A percentile compares a stretch with the other conserved stretches of the same genome.
These are phyloP conservation scores for Buathra laborator DNA, from an alignment of 2,888 invertebrate species.

Conservation along the genomic window DNA sequence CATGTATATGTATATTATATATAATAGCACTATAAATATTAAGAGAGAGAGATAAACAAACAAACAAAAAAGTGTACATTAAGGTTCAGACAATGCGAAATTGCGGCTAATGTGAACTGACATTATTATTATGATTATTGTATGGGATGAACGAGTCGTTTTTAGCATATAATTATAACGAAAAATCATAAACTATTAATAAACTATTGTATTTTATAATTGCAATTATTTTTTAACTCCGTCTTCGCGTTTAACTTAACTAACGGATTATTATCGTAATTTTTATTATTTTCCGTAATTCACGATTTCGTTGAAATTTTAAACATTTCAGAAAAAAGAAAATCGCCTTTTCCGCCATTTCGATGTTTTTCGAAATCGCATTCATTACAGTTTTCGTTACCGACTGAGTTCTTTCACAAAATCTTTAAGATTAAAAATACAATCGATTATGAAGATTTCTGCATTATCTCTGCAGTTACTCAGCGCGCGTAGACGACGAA, in stretches of 20 bases:
- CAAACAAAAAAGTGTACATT: slow-evolving; percentile 71
- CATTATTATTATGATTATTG: slow-evolving; percentile 67
- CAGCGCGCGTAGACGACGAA: too few species aligned
- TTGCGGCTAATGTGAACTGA: slow-evolving; percentile 61
- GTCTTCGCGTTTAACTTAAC: neutral
- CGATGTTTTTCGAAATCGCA: too few species aligned
- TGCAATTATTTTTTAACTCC: slow-evolving; percentile 58
- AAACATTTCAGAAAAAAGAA: too few species aligned
- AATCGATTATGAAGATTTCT: too few species aligned
- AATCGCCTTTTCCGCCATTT: too few species aligned
- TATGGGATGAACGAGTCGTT: slow-evolving; percentile 68
- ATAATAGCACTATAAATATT: slow-evolving; percentile 64
- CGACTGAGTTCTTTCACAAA: too few species aligned
- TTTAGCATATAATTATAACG: slow-evolving; percentile 55
- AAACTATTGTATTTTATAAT: slow-evolving; percentile 82
- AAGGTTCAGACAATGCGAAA: slow-evolving; percentile 70
- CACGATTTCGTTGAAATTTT: too few species aligned
- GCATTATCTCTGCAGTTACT: too few species aligned
- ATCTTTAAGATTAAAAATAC: too few species aligned
- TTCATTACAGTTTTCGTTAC: too few species aligned
- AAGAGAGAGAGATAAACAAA: slow-evolving; percentile 36
- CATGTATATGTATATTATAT: slow-evolving; percentile 59
- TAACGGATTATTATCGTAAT: neutral
- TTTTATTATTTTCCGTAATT: neutral
- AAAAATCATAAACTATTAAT: slow-evolving; percentile 78